Percentiles rank a stretch among this genome's conserved stretches.
Conservation (phyloP, 1,140 invertebrate genomes). For the Kradibia gibbosae region DNA sequence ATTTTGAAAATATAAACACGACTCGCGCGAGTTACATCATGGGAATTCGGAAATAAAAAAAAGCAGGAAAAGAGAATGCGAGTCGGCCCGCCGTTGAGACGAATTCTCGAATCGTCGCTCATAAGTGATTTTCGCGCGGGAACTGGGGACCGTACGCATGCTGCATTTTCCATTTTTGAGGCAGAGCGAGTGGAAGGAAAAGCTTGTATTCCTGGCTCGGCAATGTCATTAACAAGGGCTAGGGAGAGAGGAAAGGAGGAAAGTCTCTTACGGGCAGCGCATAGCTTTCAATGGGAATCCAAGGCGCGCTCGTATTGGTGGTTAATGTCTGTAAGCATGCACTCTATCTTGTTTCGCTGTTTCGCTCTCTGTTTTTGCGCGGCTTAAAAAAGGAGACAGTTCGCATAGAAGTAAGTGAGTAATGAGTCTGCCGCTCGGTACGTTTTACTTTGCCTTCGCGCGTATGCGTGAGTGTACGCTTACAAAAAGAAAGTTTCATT, state of each 20-base stretch:
- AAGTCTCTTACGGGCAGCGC: neutral
- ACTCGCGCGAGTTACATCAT: neutral
- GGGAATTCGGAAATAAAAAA: neutral
- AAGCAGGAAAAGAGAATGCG: neutral
- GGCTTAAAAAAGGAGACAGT: neutral
- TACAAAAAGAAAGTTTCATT: constrained; percentile 2
- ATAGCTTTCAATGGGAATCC: constrained; percentile 7
- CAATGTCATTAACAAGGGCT: neutral
- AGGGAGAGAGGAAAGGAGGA: neutral
- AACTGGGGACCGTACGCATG: neutral
- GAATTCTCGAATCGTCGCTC: neutral
- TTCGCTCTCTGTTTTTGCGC: neutral
- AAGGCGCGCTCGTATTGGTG: neutral
- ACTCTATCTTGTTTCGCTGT: neutral
- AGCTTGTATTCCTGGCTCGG: neutral
- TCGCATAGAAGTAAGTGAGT: constrained; percentile 37
- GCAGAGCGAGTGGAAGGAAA: neutral
- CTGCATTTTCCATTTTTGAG: neutral
- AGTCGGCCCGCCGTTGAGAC: neutral
- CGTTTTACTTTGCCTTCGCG: neutral
- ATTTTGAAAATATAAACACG: constrained; percentile 7
- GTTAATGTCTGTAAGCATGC: neutral
- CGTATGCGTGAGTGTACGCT: neutral
- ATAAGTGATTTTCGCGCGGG: neutral
- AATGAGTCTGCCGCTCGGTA: constrained; percentile 1